Conservation (phyloP, 2,113 vertebrate species). For the Tringa solitaria region DNA sequence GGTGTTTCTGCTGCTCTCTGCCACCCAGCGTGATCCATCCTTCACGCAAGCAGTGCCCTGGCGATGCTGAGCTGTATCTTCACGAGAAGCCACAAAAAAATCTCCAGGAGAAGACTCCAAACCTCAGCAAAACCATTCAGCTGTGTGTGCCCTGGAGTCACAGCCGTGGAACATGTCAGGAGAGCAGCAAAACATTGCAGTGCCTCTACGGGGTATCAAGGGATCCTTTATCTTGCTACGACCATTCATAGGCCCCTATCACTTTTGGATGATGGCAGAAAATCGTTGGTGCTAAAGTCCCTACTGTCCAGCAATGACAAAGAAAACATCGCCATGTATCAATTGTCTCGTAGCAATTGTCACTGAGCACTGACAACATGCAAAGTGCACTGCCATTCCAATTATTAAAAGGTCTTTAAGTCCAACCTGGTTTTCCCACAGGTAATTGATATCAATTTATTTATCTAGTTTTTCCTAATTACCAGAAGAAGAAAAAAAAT, state of each 20-base stretch:
- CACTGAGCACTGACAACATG: slow-evolving; percentile 37
- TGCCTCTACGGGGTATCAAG: slow-evolving; percentile 35
- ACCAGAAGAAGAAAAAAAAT: slow-evolving; percentile 23
- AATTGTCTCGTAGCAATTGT: slow-evolving; percentile 58
- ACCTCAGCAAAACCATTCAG: slow-evolving; percentile 40
- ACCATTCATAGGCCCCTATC: slow-evolving; percentile 65
- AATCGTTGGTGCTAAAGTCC: slow-evolving; percentile 72
- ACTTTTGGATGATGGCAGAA: slow-evolving; percentile 74
- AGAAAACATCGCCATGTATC: slow-evolving; percentile 58
- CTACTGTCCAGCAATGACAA: slow-evolving; percentile 69
- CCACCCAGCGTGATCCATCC: not conserved
- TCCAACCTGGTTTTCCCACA: slow-evolving; percentile 45
- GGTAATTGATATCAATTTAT: slow-evolving; percentile 57
- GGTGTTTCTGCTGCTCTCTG: not conserved
- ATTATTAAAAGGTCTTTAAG: slow-evolving; percentile 51
- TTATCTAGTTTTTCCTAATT: slow-evolving; percentile 69
- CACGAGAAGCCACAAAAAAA: not conserved
- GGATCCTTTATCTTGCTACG: slow-evolving; percentile 67
- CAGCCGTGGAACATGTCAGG: not conserved
- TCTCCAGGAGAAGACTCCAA: not conserved
- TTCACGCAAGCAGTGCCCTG: not conserved
- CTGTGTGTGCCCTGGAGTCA: not conserved
- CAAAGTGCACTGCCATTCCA: slow-evolving; percentile 56
- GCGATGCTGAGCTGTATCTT: not conserved
- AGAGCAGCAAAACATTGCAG: slow-evolving; percentile 42